A percentile compares a stretch with the other conserved stretches of the same genome.
Evolutionary conservation across 2,113 vertebrate species (phyloP).

Genomic region (Pterophyllum scalare): DNA sequence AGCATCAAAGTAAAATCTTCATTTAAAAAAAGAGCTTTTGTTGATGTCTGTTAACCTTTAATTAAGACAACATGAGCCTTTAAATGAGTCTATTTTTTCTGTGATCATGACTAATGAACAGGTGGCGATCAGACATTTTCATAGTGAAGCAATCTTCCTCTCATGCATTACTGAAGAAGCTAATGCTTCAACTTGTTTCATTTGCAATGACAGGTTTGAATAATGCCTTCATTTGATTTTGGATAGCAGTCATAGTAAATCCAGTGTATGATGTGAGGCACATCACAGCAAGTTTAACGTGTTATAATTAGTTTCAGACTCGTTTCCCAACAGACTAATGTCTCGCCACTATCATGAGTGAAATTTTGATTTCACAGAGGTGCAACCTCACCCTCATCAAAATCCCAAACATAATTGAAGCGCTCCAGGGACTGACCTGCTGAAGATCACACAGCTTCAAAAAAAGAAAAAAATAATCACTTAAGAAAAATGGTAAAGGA

Average conservation of each 20-base stretch:
- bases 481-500: slow-evolving; percentile 34
- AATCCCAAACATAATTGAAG: slow-evolving; percentile 33
- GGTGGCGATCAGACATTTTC: slow-evolving; percentile 9
- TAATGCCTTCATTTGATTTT: slow-evolving; percentile 35
- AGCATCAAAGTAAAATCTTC: neutral
- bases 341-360: slow-evolving; percentile 8
- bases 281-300: slow-evolving; percentile 18
- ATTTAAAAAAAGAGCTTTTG: neutral
- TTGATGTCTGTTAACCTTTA: neutral
- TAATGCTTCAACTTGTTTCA: neutral
- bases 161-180: neutral
- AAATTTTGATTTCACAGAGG: slow-evolving; percentile 24
- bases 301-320: slow-evolving; percentile 35
- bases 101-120: neutral
- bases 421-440: slow-evolving; percentile 33
- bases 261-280: slow-evolving; percentile 14
- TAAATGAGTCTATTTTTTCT: neutral
- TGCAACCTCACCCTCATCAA: slow-evolving; percentile 52
- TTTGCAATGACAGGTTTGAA: slow-evolving; percentile 11
- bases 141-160: neutral
- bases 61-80: neutral
- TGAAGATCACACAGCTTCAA: slow-evolving; percentile 32
- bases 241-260: slow-evolving; percentile 18
- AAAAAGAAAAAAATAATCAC: neutral
- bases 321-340: neutral